phyloP scores from a whole-genome alignment of 2,797 vertebrate species.

The Lindbergichthys nudifrons region DNA sequence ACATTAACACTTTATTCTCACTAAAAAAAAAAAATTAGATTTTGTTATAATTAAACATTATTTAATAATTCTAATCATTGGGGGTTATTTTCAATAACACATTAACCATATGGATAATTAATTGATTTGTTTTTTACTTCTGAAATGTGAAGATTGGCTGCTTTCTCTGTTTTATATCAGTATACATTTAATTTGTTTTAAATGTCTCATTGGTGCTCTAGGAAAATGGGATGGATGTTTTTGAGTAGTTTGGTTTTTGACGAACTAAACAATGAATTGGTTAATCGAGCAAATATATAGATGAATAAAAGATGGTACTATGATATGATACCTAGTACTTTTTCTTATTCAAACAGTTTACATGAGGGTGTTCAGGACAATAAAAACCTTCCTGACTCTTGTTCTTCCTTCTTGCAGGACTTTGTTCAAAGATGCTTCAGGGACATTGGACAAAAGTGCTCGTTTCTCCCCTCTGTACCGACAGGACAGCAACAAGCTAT shows the following conservation, averaged over 20 bases:
- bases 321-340: too few relatives aligned
- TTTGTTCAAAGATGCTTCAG: constrained; percentile 94
- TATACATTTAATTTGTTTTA: not conserved
- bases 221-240: not conserved
- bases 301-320: not conserved
- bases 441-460: constrained; percentile 93
- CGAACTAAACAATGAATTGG: not conserved
- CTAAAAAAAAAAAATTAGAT: too few relatives aligned
- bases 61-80: not conserved
- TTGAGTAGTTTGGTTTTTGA: not conserved
- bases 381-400: constrained; percentile 9
- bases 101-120: not conserved
- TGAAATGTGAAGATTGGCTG: not conserved
- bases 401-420: constrained; percentile 79
- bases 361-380: not conserved
- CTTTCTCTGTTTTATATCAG: constrained; percentile 7
- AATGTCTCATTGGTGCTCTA: too few relatives aligned
- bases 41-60: too few relatives aligned
- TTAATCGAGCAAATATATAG: not conserved
- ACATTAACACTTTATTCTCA: too few relatives aligned
- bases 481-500: constrained; percentile 97
- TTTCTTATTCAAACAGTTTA: not conserved
- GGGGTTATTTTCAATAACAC: not conserved
- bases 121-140: not conserved
- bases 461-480: constrained; percentile 95